Percentiles rank a stretch among this genome's conserved stretches.
phyloP scores from a whole-genome alignment of 2,113 vertebrate species.

The Elephantulus edwardii region DNA sequence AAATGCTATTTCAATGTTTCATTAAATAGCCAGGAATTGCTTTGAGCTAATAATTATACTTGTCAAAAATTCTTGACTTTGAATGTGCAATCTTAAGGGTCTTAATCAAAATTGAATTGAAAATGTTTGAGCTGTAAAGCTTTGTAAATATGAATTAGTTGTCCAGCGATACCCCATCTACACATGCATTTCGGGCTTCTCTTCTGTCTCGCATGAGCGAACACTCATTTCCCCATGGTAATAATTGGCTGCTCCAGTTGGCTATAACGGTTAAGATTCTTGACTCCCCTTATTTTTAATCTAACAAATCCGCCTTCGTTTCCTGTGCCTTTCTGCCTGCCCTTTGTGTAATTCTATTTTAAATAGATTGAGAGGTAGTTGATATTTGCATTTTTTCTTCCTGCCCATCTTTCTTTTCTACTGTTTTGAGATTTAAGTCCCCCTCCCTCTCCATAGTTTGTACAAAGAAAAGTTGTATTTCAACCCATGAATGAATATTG shows the following conservation, averaged over 20 bases:
- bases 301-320: not conserved
- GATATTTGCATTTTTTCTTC: not conserved
- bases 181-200: not conserved
- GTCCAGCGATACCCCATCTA: not conserved
- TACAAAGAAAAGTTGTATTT: not conserved
- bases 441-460: not conserved
- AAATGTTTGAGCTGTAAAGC: not conserved
- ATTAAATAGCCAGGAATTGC: not conserved
- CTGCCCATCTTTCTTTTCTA: not conserved
- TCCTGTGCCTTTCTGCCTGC: not conserved
- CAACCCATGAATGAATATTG: not conserved
- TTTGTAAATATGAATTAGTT: conserved; percentile 3
- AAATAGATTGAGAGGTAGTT: not conserved
- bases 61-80: conserved; percentile 23
- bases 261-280: not conserved
- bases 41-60: conserved; percentile 17
- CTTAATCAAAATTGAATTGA: not conserved
- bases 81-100: not conserved
- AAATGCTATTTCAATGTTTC: conserved; percentile 38
- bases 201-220: not conserved
- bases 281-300: not conserved
- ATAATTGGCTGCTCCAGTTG: not conserved
- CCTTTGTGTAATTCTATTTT: not conserved
- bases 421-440: too few species aligned
- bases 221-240: not conserved